Base-by-base conservation (phyloP, 2,888 invertebrate genomes). In the Eurytoma adleriae region DNA sequence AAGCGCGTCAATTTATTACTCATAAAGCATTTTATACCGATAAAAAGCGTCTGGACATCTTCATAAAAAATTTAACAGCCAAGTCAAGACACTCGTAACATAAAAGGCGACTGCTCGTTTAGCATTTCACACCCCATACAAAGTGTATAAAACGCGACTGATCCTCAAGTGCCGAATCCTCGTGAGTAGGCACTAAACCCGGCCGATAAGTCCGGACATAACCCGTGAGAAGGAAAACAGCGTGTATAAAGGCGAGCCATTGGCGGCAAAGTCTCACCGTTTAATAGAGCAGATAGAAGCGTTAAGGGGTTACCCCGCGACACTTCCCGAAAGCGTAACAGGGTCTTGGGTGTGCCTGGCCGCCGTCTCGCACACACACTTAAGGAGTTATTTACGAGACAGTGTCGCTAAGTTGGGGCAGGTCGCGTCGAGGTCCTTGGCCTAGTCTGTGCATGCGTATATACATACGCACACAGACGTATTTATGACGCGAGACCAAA, bases 331-430 rank as follows among this genome's bases (percentile, higher is more conserved):
- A 80, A 76, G 81, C 78, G 81, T 70, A 72, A 82, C 85, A 86
- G 85, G 86, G 86, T 86, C 84, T 84, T 83, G 83, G 84, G 82
- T 14, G 14, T n/a, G 54, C 16, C n/a, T n/a, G 54, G 54, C 5
- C 83, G 57, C 18, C 84, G 81, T 80, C 83, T 79, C 86, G 86
- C 85, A 84, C 86, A 84, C 84, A 87, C 87, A 88, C 87, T 89
- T 87, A 87, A 89, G 88, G 85, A 84, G 87, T 90, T 90, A 90
- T 90, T 90, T 90, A 90, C 87, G 89, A 86, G 85, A 87, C 85
- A 86, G 59, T 18, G 57, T 59, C 61, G 67, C 56, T 40, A 16
- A 50, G 20, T 73, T 71, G 77, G n/a, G 69, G 64, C 70, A 79
- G 76, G 80, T 76, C 74, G 87, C 12, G 12, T n/a, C 57, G n/a